Percentiles rank a stretch among this genome's conserved stretches.
These are phyloP conservation scores for Dreissena polymorpha DNA, from an alignment of 1,140 invertebrate species.

Conservation along the genomic window DNA sequence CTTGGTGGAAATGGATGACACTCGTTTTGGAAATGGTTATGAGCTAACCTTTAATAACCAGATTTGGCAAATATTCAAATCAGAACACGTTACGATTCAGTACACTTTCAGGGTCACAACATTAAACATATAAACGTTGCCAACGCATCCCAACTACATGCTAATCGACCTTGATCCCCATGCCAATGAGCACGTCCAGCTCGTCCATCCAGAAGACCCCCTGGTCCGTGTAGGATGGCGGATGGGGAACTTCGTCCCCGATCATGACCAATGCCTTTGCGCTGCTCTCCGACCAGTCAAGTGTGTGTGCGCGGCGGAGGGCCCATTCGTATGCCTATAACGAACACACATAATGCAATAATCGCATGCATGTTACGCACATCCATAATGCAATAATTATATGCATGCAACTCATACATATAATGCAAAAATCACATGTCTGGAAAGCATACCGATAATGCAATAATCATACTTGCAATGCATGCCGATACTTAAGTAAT, in stretches of 20 bases:
- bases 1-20: too few species aligned
- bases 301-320: conserved; percentile 66
- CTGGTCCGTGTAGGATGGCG: conserved; percentile 72
- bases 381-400: neutral
- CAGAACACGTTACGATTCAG: too few species aligned
- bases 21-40: too few species aligned
- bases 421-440: neutral
- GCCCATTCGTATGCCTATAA: conserved; percentile 75
- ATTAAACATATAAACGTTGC: too few species aligned
- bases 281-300: conserved; percentile 76
- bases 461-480: too few species aligned
- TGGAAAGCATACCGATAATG: too few species aligned
- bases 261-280: conserved; percentile 77
- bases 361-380: neutral
- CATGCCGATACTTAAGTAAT: too few species aligned
- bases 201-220: conserved; percentile 71
- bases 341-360: conserved; percentile 9
- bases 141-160: too few species aligned
- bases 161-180: conserved; percentile 71
- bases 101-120: too few species aligned
- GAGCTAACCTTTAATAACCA: too few species aligned
- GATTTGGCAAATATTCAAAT: too few species aligned
- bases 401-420: neutral
- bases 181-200: conserved; percentile 68
- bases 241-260: conserved; percentile 71